A percentile compares a stretch with the other conserved stretches of the same genome.
Evolutionary conservation across 2,888 invertebrate species (phyloP).

Genomic region (Orchestes rusci): DNA sequence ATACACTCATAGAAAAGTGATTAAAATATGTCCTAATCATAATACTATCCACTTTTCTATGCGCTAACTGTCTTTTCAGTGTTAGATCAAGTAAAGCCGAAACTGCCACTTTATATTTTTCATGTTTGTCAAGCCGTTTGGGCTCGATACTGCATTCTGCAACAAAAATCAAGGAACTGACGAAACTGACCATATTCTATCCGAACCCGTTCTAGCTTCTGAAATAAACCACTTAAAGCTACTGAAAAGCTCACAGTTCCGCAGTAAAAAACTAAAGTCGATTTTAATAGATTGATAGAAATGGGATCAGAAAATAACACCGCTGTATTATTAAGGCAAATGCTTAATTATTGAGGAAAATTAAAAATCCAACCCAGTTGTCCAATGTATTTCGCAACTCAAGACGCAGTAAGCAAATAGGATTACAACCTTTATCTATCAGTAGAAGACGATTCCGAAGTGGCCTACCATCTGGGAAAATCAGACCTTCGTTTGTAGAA

Average conservation of each 20-base stretch:
- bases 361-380: conserved; percentile 2
- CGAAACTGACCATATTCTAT: conserved; percentile 2
- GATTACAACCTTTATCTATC: conserved; percentile 3
- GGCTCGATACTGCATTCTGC: conserved; percentile 2
- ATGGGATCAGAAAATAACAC: conserved; percentile 7
- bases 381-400: conserved; percentile 4
- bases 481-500: too few relatives aligned
- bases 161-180: conserved; percentile 6
- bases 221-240: conserved; percentile 4
- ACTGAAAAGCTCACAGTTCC: conserved; percentile 6
- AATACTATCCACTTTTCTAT: too few relatives aligned
- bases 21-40: too few relatives aligned
- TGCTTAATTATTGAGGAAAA: conserved; percentile 6
- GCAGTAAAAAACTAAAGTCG: conserved; percentile 3
- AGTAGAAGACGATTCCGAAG: conserved; percentile 4
- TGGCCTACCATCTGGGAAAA: too few relatives aligned
- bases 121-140: conserved; percentile 3
- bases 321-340: conserved; percentile 7
- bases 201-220: conserved; percentile 3
- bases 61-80: too few relatives aligned
- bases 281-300: conserved; percentile 6
- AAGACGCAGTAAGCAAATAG: conserved; percentile 5
- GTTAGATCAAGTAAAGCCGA: too few relatives aligned
- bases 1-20: too few relatives aligned
- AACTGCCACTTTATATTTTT: too few relatives aligned